These are phyloP conservation scores for Tringa solitaria DNA, from an alignment of 2,113 vertebrate genomes.

Conservation along the genomic window DNA sequence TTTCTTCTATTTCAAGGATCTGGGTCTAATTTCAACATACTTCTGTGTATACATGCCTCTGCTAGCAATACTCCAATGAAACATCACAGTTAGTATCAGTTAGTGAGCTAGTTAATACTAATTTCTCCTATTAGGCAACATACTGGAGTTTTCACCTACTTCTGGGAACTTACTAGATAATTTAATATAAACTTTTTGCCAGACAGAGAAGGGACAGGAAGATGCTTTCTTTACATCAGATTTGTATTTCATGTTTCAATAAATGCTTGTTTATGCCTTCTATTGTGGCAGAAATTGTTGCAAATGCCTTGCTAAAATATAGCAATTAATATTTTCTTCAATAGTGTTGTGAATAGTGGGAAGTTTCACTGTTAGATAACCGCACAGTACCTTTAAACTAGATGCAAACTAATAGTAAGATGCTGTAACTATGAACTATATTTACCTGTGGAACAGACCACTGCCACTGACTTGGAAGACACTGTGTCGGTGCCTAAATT, in stretches of 20 bases:
- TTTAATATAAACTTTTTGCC: background rate
- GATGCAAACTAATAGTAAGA: background rate
- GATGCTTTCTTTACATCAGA: background rate
- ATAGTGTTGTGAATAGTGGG: background rate
- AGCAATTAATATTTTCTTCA: background rate
- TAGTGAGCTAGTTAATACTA: background rate
- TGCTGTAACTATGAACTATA: background rate
- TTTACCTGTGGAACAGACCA: slow-evolving; percentile 79
- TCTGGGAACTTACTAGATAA: background rate
- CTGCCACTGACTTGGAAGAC: slow-evolving; percentile 76
- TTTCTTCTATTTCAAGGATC: background rate
- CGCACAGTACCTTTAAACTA: background rate
- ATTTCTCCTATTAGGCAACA: background rate
- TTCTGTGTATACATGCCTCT: background rate
- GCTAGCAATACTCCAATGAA: background rate
- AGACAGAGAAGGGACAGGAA: background rate
- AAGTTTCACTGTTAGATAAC: background rate
- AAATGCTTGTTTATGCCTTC: background rate
- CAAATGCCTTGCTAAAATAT: background rate
- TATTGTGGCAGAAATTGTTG: background rate
- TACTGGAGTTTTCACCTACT: background rate
- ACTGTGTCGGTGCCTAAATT: slow-evolving; percentile 72
- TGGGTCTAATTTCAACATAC: background rate
- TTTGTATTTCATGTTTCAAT: background rate
- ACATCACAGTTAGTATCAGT: background rate